Base-by-base conservation (phyloP, 2,113 vertebrate genomes). In the Alaudala cheleensis region DNA sequence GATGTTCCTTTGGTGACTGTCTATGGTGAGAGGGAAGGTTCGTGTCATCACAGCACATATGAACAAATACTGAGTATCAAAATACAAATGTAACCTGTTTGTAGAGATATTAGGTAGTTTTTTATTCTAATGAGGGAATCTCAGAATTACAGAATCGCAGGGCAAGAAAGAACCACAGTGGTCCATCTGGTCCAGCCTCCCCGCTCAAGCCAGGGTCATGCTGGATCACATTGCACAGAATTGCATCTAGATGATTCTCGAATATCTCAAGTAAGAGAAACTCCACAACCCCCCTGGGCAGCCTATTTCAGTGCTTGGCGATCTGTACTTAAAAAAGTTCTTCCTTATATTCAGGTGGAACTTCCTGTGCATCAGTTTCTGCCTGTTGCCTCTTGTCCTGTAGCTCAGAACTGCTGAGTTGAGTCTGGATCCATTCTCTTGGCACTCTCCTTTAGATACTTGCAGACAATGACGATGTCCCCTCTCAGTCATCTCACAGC, bases 341-440 rank as follows among this genome's bases (percentile, higher is more conserved):
- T 71, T 51, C 12, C 60, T 74, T 21, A 11, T 31, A 21, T 67
- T 60, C 9, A 47, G n/a, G 5, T 61, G n/a, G 39, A 60, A 45
- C n/a, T 82, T 58, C 17, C 44, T 29, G 18, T 44, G 19, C 6
- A 5, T 67, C 24, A 12, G 5, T 61, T 60, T 61, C n/a, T 67
- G 11, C 29, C 20, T 3, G 0, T 47, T 74, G 28, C 25, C 11
- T 53, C n/a, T 26, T 74, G 13, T n/a, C 29, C n/a, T 67, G 0
- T 40, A 31, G 39, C 9, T 47, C 6, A 12, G 24, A n/a, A 25
- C 13, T 23, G 9, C 47, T 22, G 12, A 76, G 29, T 6, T 31
- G 47, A 40, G 61, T 18, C 47, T 76, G 61, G 53, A 11, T 67
- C 54, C 29, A 22, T 47, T 3, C 7, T 61, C 39, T 60, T 67